Evolutionary conservation across 2,888 invertebrate species (phyloP), one percentile per base, ranked within the genome.

Genomic region (Acanthococcus lagerstroemiae): DNA sequence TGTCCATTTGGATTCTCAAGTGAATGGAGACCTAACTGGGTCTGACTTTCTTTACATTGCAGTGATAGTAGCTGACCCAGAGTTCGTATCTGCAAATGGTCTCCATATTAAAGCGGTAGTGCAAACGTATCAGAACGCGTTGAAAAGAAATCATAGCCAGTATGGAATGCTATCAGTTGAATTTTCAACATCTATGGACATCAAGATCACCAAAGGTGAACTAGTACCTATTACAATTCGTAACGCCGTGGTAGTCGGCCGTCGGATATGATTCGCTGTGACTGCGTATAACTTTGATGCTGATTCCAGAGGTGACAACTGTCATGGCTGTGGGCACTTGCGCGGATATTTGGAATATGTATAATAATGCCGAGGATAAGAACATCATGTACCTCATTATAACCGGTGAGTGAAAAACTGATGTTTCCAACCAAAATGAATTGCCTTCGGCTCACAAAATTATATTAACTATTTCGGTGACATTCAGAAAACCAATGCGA

Each of bases 401-500:
- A 68, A 88, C 72, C 63, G 72, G 72, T 71, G 68, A 65, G n/a
- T n/a, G n/a, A n/a, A n/a, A n/a, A n/a, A n/a, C n/a, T n/a, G n/a
- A n/a, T n/a, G n/a, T n/a, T n/a, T n/a, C n/a, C n/a, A n/a, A n/a
- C n/a, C n/a, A n/a, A n/a, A n/a, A n/a, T n/a, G n/a, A n/a, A n/a
- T n/a, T n/a, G n/a, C n/a, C n/a, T n/a, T n/a, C n/a, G n/a, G n/a
- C n/a, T n/a, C n/a, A n/a, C n/a, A n/a, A n/a, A n/a, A n/a, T n/a
- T n/a, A n/a, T n/a, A n/a, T n/a, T n/a, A n/a, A 37, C 3, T 37
- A 37, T 37, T n/a, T n/a, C 3, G 6, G 37, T 15, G n/a, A 1
- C n/a, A 17, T 26, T 27, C 89, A 58, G 90, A 88, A 73, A 80
- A 84, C 0, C 87, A 90, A 72, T 91, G 91, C 74, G 86, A 89